Evolutionary conservation across 2,888 invertebrate genomes (phyloP).

Genomic region (Macrophya alboannulata): DNA sequence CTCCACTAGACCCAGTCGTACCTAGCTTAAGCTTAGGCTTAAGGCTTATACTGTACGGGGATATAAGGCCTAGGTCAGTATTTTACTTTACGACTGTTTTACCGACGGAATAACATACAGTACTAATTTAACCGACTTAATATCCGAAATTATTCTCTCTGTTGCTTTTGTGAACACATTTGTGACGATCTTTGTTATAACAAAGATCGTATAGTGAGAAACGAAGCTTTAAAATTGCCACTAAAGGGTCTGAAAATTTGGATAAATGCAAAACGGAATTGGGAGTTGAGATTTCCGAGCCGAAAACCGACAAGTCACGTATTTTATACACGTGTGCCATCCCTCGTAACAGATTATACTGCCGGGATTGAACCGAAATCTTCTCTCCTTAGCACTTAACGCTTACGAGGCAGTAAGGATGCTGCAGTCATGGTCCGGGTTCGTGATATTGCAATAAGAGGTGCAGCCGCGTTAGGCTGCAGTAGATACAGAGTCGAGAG

Average conservation of each 20-base stretch:
- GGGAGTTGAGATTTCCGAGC: neutral
- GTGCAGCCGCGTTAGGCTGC: conserved; percentile 8
- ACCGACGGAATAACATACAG: conserved; percentile 43
- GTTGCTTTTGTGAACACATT: neutral
- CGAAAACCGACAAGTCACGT: conserved; percentile 31
- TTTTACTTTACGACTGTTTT: conserved; percentile 47
- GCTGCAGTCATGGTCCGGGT: conserved; percentile 25
- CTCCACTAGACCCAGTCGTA: conserved; percentile 12
- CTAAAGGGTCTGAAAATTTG: neutral
- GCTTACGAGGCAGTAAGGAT: conserved; percentile 47
- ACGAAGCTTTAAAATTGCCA: conserved; percentile 19
- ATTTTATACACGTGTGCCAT: neutral
- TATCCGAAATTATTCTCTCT: conserved; percentile 28
- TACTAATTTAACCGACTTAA: conserved; percentile 35
- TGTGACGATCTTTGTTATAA: neutral
- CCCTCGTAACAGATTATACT: conserved; percentile 20
- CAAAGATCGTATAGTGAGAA: neutral
- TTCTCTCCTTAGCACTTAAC: conserved; percentile 43
- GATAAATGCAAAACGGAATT: neutral
- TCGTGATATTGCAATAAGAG: conserved; percentile 41
- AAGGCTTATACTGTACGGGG: neutral
- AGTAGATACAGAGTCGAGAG: conserved; percentile 18
- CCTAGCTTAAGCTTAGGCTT: neutral
- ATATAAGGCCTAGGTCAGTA: conserved; percentile 51
- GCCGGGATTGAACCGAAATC: conserved; percentile 17